Conservation (phyloP, 2,113 vertebrate species). For the Orthonyx spaldingii region DNA sequence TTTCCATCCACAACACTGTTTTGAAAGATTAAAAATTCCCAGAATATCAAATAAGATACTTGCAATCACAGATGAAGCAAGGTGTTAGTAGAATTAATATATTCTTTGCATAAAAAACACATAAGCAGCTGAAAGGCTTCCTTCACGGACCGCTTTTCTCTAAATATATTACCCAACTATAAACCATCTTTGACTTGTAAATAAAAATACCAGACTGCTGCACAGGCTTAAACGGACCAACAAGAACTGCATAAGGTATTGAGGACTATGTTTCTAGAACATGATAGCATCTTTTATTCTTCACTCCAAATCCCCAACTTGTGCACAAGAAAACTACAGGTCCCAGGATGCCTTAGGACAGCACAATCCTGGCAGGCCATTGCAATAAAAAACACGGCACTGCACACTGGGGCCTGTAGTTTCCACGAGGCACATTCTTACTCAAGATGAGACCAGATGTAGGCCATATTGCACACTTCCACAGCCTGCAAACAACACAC, state of each 20-base stretch:
- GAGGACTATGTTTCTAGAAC: not conserved
- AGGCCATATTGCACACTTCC: constrained; percentile 16
- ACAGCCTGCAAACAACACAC: not conserved
- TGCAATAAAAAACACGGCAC: not conserved
- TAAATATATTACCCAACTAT: not conserved
- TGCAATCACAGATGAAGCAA: not conserved
- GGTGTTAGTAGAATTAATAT: not conserved
- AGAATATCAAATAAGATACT: not conserved
- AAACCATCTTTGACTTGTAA: not conserved
- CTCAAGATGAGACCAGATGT: constrained; percentile 13
- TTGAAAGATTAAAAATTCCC: not conserved
- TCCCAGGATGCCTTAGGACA: constrained; percentile 62
- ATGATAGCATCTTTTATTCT: not conserved
- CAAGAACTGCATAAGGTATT: not conserved
- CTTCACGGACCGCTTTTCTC: not conserved
- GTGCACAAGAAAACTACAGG: constrained; percentile 51
- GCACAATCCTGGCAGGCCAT: not conserved
- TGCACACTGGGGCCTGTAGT: constrained; percentile 68
- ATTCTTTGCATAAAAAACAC: not conserved
- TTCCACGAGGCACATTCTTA: not conserved
- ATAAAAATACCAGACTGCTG: not conserved
- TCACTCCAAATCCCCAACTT: not conserved
- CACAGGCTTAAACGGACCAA: constrained; percentile 4
- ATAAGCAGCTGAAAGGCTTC: not conserved
- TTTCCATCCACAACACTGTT: not conserved